phyloP scores from a whole-genome alignment of 2,113 vertebrate genomes.

The Passerina amoena region DNA sequence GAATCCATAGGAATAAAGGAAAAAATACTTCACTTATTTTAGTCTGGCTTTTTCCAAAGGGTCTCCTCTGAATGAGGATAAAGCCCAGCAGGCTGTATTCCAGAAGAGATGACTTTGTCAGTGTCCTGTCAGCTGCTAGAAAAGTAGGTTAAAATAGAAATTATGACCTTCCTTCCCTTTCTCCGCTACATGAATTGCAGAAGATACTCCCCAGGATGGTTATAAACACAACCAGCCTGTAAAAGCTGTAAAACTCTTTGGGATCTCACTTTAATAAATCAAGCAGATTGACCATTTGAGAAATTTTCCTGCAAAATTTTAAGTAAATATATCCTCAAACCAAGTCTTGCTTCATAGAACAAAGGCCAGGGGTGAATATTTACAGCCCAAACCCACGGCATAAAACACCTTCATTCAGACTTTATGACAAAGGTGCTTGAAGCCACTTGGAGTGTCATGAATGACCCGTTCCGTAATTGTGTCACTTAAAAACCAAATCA shows the following conservation, averaged over 20 bases:
- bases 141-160: constrained; percentile 37
- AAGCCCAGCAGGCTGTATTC: neutral
- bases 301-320: constrained; percentile 15
- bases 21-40: neutral
- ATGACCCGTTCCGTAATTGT: neutral
- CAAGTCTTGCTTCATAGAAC: neutral
- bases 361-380: constrained; percentile 39
- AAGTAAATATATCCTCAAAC: constrained; percentile 46
- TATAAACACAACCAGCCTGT: constrained; percentile 46
- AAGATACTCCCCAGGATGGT: constrained; percentile 54
- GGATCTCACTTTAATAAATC: constrained; percentile 37
- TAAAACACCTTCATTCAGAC: neutral
- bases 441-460: neutral
- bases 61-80: neutral
- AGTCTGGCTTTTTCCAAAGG: neutral
- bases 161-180: neutral
- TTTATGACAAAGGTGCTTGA: constrained; percentile 1
- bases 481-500: constrained; percentile 33
- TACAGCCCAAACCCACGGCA: neutral
- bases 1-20: neutral
- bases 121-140: constrained; percentile 4
- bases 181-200: neutral
- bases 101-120: constrained; percentile 38
- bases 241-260: constrained; percentile 26
- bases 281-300: constrained; percentile 15